Percentiles rank a stretch among this genome's conserved stretches.
These are phyloP conservation scores for Caranx melampygus DNA, from an alignment of 2,113 vertebrate species.

Conservation along the genomic window DNA sequence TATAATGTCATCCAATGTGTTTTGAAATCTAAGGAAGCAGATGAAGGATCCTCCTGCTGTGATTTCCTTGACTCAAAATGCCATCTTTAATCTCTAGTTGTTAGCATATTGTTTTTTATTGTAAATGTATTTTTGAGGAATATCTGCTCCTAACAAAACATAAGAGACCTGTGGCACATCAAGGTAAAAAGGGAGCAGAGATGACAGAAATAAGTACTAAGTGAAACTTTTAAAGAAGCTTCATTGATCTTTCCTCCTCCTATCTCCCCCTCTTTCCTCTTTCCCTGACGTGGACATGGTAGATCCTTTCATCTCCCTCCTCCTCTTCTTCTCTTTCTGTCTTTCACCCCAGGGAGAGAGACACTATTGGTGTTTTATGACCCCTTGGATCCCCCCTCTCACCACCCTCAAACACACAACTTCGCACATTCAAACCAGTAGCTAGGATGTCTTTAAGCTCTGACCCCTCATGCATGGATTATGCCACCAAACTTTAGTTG, in stretches of 20 bases:
- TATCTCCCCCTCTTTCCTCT: conserved; percentile 46
- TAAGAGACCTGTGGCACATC: background rate
- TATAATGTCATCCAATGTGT: background rate
- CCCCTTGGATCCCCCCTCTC: conserved; percentile 54
- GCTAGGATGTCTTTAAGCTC: conserved; percentile 46
- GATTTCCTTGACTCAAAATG: conserved; percentile 17
- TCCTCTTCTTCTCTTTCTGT: conserved; percentile 64
- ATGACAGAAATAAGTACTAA: conserved; percentile 37
- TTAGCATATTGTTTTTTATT: background rate
- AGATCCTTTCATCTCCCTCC: conserved; percentile 79
- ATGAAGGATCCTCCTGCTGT: conserved; percentile 1
- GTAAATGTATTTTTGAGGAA: background rate
- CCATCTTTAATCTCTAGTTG: conserved; percentile 1
- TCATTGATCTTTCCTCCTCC: conserved; percentile 64
- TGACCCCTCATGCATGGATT: background rate
- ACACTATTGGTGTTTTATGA: conserved; percentile 80
- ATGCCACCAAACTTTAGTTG: background rate
- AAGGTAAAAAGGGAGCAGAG: background rate
- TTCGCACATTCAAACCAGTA: conserved; percentile 51
- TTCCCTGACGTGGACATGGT: conserved; percentile 75
- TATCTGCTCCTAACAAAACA: background rate
- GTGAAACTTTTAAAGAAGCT: conserved; percentile 57
- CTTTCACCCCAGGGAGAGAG: conserved; percentile 76
- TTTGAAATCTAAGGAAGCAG: conserved; percentile 1
- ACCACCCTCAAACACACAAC: conserved; percentile 40